Evolutionary conservation across 1,140 invertebrate species (phyloP).

Genomic region (Hydropsyche tenuis): DNA sequence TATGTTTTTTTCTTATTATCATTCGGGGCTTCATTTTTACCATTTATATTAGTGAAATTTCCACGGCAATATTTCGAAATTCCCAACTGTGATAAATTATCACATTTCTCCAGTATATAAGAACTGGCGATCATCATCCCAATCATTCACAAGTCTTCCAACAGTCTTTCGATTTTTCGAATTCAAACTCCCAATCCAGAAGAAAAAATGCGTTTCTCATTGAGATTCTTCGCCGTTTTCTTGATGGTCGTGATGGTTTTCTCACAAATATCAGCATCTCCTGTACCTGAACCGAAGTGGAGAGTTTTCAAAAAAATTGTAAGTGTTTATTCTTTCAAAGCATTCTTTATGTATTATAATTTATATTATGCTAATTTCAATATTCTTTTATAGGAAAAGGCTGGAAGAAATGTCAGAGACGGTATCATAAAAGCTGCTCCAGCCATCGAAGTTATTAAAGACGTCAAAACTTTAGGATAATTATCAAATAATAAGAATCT

Average conservation of each 20-base stretch:
- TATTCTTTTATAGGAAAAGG: conserved; percentile 53
- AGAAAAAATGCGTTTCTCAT: conserved; percentile 36
- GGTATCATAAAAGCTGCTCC: conserved; percentile 55
- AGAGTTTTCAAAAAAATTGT: conserved; percentile 55
- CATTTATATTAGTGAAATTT: too few relatives aligned
- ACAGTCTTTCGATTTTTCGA: not conserved
- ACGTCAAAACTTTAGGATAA: conserved; percentile 48
- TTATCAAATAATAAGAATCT: too few relatives aligned
- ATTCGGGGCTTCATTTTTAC: too few relatives aligned
- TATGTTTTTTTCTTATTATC: too few relatives aligned
- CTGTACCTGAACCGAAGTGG: conserved; percentile 47
- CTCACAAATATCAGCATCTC: conserved; percentile 30
- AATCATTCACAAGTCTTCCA: not conserved
- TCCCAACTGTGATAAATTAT: not conserved
- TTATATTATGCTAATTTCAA: not conserved
- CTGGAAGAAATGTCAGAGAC: conserved; percentile 53
- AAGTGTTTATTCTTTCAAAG: conserved; percentile 49
- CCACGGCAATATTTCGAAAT: not conserved
- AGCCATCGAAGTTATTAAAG: conserved; percentile 52
- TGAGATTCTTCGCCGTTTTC: conserved; percentile 37
- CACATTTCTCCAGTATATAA: not conserved
- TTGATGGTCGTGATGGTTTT: conserved; percentile 30
- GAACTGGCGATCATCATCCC: not conserved
- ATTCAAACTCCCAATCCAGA: not conserved
- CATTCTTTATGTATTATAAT: not conserved